Base-by-base conservation (phyloP, 2,797 vertebrate genomes). In the Xenentodon cancila region DNA sequence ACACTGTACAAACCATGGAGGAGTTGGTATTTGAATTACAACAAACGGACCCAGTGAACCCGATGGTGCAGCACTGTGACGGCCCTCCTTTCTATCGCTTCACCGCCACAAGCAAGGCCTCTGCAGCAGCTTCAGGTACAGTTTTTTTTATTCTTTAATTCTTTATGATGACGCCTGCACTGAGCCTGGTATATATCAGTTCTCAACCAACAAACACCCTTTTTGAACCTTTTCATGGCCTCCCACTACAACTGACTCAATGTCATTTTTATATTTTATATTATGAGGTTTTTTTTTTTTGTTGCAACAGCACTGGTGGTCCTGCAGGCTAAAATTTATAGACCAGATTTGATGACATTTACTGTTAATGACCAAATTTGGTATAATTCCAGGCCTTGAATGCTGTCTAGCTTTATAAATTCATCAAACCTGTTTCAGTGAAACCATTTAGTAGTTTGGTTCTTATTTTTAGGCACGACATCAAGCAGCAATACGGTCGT, bases 1-100 rank as follows among this genome's bases (percentile, higher is more conserved):
- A 97, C 90, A 99, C 97, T 56, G 97, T 95, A 52, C 96, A 98
- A 71, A 98, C 96, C 64, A 98, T 99, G 97, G 97, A 99, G 82
- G 97, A 98, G 79, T 85, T 99, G 57, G 92, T 99, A 20, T 98
- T 97, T 60, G 98, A 99, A 87, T 88, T 99, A 25, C 97, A 98
- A 73, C 97, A 98, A 87, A 99, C 96, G 0, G 98, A 99, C 73
- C 97, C 97, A 0, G 95, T 99, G 73, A 98, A 99, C 85, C 96
- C 97, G 3, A 95, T 97, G 22, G 97, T 99, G 73, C 95, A 97
- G 71, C 98, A 98, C 58, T 97, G 96, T 0, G 97, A 99, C 81
- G 97, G 96, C 73, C 96, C 98, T 1, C 98, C 98, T 0, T 99
- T 98, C 87, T 99, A 99, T 83, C 94, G 95, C 58, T 96, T 98